Evolutionary conservation across 2,888 invertebrate genomes (phyloP).

Genomic region (Pardosa pseudoannulata): DNA sequence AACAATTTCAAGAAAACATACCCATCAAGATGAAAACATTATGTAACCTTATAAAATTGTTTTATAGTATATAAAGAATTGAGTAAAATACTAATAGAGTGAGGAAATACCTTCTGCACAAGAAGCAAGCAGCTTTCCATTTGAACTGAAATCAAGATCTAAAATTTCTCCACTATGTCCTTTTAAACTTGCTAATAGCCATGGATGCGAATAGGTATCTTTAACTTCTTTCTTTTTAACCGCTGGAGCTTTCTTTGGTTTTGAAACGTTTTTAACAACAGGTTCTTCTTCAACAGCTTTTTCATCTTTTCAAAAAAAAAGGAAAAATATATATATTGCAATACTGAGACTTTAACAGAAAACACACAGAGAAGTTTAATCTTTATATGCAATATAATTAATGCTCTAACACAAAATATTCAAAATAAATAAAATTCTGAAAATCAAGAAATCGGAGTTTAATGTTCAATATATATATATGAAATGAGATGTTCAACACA

Average conservation of each 20-base stretch:
- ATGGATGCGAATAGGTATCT: constrained; percentile 83
- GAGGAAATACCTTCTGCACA: constrained; percentile 88
- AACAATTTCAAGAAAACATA: too few species aligned
- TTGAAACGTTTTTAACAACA: not conserved
- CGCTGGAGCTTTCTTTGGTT: constrained; percentile 30
- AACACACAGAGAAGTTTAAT: too few species aligned
- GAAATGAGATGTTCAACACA: too few species aligned
- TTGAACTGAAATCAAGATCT: constrained; percentile 88
- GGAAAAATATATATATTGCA: not conserved
- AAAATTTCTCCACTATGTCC: constrained; percentile 87
- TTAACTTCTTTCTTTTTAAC: constrained; percentile 74
- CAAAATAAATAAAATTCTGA: too few species aligned
- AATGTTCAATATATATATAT: too few species aligned
- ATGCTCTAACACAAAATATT: too few species aligned
- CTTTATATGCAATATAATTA: too few species aligned
- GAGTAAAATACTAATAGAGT: not conserved
- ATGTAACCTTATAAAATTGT: too few species aligned
- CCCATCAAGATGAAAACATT: too few species aligned
- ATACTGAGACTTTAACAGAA: too few species aligned
- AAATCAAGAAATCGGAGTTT: too few species aligned
- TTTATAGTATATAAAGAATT: not conserved
- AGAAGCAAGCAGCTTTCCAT: constrained; percentile 90
- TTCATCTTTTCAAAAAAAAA: not conserved
- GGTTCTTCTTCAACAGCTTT: constrained; percentile 16
- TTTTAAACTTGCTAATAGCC: constrained; percentile 88